A percentile compares a stretch with the other conserved stretches of the same genome.
phyloP scores from a whole-genome alignment of 1,140 invertebrate genomes.

The Carposina sasakii region DNA sequence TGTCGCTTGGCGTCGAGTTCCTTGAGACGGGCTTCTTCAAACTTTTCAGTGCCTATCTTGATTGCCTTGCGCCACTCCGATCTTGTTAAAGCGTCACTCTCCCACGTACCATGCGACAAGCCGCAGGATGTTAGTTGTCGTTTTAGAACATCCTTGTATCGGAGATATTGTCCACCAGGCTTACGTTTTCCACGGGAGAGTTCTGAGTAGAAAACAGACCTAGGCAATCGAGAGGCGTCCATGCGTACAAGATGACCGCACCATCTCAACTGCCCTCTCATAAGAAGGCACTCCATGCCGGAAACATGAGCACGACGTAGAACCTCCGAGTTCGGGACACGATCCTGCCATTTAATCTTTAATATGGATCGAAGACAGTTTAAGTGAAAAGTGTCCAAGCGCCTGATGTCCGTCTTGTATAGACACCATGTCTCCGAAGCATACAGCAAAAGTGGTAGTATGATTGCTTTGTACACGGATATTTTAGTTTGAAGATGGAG shows the following conservation, averaged over 20 bases:
- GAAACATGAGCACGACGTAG: background rate
- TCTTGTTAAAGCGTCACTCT: background rate
- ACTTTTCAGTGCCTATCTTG: background rate
- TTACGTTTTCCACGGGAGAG: background rate
- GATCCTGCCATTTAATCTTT: slow-evolving; percentile 5
- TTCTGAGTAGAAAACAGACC: background rate
- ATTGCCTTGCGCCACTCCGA: background rate
- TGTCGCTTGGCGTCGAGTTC: background rate
- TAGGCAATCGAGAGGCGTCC: background rate
- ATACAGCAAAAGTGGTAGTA: slow-evolving; percentile 9
- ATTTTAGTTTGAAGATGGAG: slow-evolving; percentile 13
- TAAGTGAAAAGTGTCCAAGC: slow-evolving; percentile 12
- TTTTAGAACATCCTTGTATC: background rate
- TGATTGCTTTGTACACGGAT: slow-evolving; percentile 5
- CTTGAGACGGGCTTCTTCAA: background rate
- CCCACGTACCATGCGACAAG: background rate
- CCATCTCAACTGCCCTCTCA: background rate
- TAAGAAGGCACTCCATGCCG: background rate
- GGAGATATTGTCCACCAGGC: background rate
- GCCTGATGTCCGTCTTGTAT: slow-evolving; percentile 12
- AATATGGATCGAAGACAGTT: slow-evolving; percentile 4
- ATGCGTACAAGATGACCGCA: background rate
- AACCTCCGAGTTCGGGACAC: slow-evolving; percentile 2
- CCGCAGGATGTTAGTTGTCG: background rate
- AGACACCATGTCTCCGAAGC: slow-evolving; percentile 7